Conservation (phyloP, 2,113 vertebrate species). For the Oncorhynchus nerka region DNA sequence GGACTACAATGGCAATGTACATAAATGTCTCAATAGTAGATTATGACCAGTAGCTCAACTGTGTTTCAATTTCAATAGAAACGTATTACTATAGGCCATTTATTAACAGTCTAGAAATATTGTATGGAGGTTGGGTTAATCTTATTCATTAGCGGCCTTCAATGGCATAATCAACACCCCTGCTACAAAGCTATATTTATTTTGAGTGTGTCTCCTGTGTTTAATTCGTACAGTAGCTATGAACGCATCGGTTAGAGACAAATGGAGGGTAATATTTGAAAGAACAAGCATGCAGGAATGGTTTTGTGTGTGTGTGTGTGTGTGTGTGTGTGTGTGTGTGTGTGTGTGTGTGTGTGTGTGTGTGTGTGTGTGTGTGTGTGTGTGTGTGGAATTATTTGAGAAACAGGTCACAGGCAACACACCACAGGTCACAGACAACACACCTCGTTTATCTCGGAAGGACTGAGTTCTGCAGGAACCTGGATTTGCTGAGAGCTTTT, state of each 20-base stretch:
- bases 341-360: too few relatives aligned
- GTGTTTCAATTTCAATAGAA: too few relatives aligned
- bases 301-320: background rate
- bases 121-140: too few relatives aligned
- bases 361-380: background rate
- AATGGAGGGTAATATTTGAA: background rate
- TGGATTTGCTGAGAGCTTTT: slow-evolving; percentile 79
- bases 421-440: slow-evolving; percentile 55
- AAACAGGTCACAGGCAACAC: slow-evolving; percentile 46
- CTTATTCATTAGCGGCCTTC: background rate
- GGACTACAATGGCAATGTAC: too few relatives aligned
- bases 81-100: too few relatives aligned
- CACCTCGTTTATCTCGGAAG: slow-evolving; percentile 87
- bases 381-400: slow-evolving; percentile 17
- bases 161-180: background rate
- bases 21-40: too few relatives aligned
- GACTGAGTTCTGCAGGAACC: slow-evolving; percentile 74
- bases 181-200: too few relatives aligned
- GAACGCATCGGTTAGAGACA: background rate
- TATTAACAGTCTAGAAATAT: too few relatives aligned
- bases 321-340: too few relatives aligned
- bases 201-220: background rate
- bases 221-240: background rate
- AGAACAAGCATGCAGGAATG: background rate
- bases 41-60: too few relatives aligned